Base-by-base conservation (phyloP, 2,888 invertebrate species). In the Acrobasis suavella region DNA sequence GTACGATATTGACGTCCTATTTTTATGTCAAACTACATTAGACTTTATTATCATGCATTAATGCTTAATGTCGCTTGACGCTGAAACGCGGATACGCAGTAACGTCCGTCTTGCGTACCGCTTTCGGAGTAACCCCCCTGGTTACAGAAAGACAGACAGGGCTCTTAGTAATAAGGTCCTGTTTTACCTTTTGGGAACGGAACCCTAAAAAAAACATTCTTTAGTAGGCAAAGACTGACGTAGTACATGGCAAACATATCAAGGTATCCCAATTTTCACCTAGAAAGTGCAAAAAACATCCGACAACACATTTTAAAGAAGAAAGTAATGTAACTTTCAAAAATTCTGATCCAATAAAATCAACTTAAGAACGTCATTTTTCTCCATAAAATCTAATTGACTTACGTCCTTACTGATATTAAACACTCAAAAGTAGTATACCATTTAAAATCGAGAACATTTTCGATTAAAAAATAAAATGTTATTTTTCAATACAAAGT, bases 391-490 rank as follows among this genome's bases (percentile, higher is more conserved):
- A 14, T 56, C 56, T 42, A 22, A 17, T 46, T 17, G 3, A 56
- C 56, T 42, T 56, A 56, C 56, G 17, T 8, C 56, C 9, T 42
- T 56, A 16, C 9, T 9, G 56, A 17, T 1, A 42, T 42, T 0
- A 14, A 42, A 12, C 39, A n/a, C 16, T 22, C 16, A 46, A 51
- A 65, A 62, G 62, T 65, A 59, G 65, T 65, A 65, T 65, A 65
- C 54, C 50, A 59, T 60, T 46, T 58, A 56, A 56, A 56, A 56
- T 56, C 56, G 22, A 56, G 56, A 8, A n/a, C 56, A 46, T 22
- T 42, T 22, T 17, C 17, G 10, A 3, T 1, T 17, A 42, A 46
- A 56, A 55, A 22, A 17, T 42, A 42, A 56, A 56, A 46, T 17
- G 56, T 14, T 39, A 17, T 14, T 17, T 1, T 1, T 46, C 7